These are phyloP conservation scores for Exaiptasia diaphana DNA, from an alignment of 64 coral and sea anemone genomes.

Conservation along the genomic window DNA sequence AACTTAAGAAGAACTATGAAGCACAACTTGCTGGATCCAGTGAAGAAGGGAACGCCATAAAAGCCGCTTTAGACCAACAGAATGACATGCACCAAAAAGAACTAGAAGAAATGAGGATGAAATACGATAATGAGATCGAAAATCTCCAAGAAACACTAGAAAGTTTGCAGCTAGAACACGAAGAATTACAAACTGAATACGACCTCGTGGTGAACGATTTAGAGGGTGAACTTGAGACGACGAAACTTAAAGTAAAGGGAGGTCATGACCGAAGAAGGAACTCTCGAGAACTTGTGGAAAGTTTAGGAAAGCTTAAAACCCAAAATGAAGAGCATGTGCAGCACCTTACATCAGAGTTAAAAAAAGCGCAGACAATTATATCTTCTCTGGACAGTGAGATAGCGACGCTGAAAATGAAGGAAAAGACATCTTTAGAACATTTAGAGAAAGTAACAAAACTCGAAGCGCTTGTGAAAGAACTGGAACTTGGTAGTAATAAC, in stretches of 20 bases:
- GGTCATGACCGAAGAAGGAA: constrained; percentile 15
- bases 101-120: constrained; percentile 11
- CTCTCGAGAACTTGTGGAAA: constrained; percentile 37
- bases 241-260: neutral
- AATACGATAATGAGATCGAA: constrained; percentile 59
- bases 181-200: constrained; percentile 64
- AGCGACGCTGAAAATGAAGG: constrained; percentile 9
- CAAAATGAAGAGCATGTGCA: constrained; percentile 22
- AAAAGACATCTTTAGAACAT: constrained; percentile 16
- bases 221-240: constrained; percentile 55
- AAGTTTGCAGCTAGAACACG: constrained; percentile 61
- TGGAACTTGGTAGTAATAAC: constrained; percentile 53
- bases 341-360: constrained; percentile 46
- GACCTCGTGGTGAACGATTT: constrained; percentile 78
- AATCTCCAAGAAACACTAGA: constrained; percentile 70
- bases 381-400: constrained; percentile 42
- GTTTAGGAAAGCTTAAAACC: constrained; percentile 54
- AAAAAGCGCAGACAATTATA: constrained; percentile 47
- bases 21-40: neutral
- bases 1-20: constrained; percentile 29
- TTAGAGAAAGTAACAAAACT: constrained; percentile 25
- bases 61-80: neutral
- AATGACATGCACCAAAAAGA: constrained; percentile 16
- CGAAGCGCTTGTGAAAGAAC: constrained; percentile 4
- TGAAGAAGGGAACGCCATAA: neutral